These are phyloP conservation scores for Crocodylus rhombifer DNA, from an alignment of 2,797 vertebrate genomes.

Conservation along the genomic window DNA sequence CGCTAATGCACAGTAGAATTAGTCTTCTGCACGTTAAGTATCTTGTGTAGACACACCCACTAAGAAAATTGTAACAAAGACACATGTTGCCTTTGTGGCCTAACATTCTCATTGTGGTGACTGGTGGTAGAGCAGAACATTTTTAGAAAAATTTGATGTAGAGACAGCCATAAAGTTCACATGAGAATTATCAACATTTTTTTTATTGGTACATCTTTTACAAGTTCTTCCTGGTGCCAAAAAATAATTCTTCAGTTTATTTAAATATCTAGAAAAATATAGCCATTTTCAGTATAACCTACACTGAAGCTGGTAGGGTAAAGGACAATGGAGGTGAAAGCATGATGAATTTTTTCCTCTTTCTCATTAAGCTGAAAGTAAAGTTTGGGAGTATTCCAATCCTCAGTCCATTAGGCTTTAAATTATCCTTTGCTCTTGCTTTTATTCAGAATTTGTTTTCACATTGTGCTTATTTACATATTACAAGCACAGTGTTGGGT, in stretches of 20 bases:
- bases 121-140: background rate
- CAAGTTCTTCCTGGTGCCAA: background rate
- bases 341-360: background rate
- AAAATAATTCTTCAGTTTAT: accelerated
- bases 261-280: background rate
- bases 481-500: background rate
- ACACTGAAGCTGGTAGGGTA: background rate
- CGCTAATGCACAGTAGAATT: too few species aligned
- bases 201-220: background rate
- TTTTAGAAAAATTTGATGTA: background rate
- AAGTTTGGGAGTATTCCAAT: background rate
- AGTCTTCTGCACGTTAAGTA: too few species aligned
- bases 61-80: background rate
- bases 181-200: background rate
- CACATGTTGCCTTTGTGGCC: background rate
- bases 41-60: too few species aligned
- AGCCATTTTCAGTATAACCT: background rate
- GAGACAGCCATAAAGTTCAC: background rate
- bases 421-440: conserved; percentile 8
- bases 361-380: background rate
- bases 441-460: background rate
- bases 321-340: background rate
- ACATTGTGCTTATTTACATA: background rate
- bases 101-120: too few species aligned
- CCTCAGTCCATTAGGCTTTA: background rate